A percentile compares a stretch with the other conserved stretches of the same genome.
These are phyloP conservation scores for Sebastes matsubarae DNA, from an alignment of 2,797 vertebrate species.

Conservation along the genomic window DNA sequence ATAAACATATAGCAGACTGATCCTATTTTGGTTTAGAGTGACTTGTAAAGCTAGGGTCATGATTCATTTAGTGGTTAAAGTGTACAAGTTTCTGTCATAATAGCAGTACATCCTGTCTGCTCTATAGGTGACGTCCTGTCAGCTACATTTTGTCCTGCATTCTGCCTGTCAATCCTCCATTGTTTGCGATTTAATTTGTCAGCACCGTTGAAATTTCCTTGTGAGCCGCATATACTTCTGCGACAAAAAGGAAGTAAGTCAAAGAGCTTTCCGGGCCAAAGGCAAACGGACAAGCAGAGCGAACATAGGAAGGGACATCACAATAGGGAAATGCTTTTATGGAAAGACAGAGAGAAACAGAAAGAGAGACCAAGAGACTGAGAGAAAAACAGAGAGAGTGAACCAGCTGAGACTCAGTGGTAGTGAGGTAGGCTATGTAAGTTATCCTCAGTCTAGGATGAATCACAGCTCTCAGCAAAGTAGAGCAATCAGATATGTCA, in stretches of 20 bases:
- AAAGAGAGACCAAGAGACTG: constrained; percentile 10
- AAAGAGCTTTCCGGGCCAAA: constrained; percentile 36
- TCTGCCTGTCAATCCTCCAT: background rate
- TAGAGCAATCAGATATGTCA: constrained; percentile 78
- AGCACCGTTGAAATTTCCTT: background rate
- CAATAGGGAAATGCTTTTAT: constrained; percentile 37
- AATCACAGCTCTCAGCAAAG: constrained; percentile 79
- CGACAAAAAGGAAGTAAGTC: constrained; percentile 24
- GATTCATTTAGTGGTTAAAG: constrained; percentile 18
- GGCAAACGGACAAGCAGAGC: constrained; percentile 19
- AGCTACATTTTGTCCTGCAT: background rate
- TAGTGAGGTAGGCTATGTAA: constrained; percentile 61
- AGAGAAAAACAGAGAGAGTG: background rate
- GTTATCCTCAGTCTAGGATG: constrained; percentile 70
- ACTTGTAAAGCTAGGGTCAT: background rate
- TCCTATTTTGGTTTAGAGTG: constrained; percentile 18
- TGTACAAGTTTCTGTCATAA: background rate
- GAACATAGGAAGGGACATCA: constrained; percentile 21
- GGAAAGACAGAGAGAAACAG: constrained; percentile 8
- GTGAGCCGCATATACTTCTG: background rate
- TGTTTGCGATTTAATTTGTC: background rate
- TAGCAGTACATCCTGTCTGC: background rate
- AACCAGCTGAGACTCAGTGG: constrained; percentile 35
- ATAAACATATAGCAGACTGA: constrained; percentile 21
- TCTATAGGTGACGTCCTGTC: background rate